These are phyloP conservation scores for Macroteleia sp. DNA, from an alignment of 2,888 invertebrate species.

Conservation along the genomic window DNA sequence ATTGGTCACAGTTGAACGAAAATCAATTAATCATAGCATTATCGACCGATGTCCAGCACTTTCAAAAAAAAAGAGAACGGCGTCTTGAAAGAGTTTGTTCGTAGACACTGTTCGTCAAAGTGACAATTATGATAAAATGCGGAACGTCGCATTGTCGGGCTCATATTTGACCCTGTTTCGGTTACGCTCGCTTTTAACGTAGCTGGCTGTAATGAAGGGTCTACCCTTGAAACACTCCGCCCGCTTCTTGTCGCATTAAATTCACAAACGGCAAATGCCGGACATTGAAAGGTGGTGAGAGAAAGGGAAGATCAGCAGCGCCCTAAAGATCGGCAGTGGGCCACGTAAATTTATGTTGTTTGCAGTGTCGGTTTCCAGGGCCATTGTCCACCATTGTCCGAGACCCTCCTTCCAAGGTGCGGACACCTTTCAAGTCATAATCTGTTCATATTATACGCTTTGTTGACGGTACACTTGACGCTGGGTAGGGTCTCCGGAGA, in stretches of 20 bases:
- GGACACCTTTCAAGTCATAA: conserved; percentile 83
- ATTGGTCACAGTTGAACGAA: not conserved
- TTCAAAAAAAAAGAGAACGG: not conserved
- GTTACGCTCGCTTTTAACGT: conserved; percentile 15
- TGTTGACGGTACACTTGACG: conserved; percentile 79
- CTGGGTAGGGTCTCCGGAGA: conserved; percentile 63
- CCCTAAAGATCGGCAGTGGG: conserved; percentile 48
- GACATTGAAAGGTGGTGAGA: conserved; percentile 29
- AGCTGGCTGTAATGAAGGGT: conserved; percentile 31
- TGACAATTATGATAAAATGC: conserved; percentile 22
- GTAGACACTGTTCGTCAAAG: not conserved
- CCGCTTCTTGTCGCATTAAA: conserved; percentile 65
- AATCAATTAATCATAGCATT: not conserved
- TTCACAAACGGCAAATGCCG: conserved; percentile 54
- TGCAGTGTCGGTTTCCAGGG: conserved; percentile 82
- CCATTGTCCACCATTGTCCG: conserved; percentile 82
- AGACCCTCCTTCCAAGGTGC: conserved; percentile 81
- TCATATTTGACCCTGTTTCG: conserved; percentile 49
- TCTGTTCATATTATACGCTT: conserved; percentile 81
- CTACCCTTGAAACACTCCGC: conserved; percentile 57
- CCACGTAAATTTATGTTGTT: conserved; percentile 82
- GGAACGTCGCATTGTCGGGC: conserved; percentile 30
- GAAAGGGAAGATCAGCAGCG: conserved; percentile 43
- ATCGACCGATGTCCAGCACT: not conserved
- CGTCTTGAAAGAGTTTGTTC: not conserved